These are phyloP conservation scores for Noctua pronuba DNA, from an alignment of 2,888 invertebrate genomes.

Conservation along the genomic window DNA sequence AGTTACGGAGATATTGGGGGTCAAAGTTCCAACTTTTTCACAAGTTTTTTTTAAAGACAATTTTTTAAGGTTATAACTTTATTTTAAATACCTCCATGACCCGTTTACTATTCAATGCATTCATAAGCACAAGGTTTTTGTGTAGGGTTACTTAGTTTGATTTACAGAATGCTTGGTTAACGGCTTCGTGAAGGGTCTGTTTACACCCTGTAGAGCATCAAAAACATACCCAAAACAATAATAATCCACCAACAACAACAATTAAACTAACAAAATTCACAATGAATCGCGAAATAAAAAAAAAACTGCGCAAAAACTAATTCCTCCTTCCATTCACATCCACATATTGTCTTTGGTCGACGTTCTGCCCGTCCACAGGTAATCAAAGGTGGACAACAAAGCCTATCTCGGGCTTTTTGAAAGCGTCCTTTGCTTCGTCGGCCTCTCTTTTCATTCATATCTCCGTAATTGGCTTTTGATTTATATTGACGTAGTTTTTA, in stretches of 20 bases:
- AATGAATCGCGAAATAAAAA: conserved; percentile 54
- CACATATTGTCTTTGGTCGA: conserved; percentile 76
- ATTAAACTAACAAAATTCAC: conserved; percentile 57
- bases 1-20: no score
- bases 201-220: no score
- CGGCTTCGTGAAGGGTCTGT: no score
- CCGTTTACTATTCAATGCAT: no score
- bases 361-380: conserved; percentile 76
- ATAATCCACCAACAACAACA: conserved; percentile 15
- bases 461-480: conserved; percentile 88
- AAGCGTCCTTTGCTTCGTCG: conserved; percentile 78
- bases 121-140: no score
- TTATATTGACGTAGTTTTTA: conserved; percentile 72
- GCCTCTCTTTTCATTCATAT: conserved; percentile 80
- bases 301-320: conserved; percentile 68
- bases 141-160: no score
- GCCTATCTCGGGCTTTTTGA: conserved; percentile 85
- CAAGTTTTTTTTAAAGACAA: no score
- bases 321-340: conserved; percentile 71
- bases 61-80: no score
- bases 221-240: background rate
- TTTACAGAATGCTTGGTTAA: no score
- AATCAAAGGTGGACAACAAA: conserved; percentile 89
- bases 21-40: no score
- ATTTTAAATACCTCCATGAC: no score